Base-by-base conservation (phyloP, 2,888 invertebrate species). In the Macropis europaea region DNA sequence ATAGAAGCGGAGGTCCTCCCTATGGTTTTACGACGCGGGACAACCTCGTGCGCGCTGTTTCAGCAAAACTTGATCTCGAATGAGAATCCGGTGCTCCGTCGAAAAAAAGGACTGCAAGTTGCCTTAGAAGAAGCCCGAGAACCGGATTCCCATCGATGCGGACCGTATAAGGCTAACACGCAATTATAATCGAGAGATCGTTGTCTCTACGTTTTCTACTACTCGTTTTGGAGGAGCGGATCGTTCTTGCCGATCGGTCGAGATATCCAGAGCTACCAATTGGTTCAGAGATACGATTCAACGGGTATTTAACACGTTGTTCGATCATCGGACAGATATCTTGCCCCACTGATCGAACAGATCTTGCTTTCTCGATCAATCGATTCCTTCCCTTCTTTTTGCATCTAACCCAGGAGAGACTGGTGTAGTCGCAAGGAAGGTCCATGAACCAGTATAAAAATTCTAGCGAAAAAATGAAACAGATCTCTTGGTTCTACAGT, bases 61-160 rank as follows among this genome's bases (percentile, higher is more conserved):
- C 36, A 7, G 50, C 52, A 30, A 48, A 75, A 63, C 62, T 59
- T n/a, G 68, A 76, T 76, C 60, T 26, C 22, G 59, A 36, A 30
- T 54, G 54, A 73, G 71, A 74, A 79, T 74, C 61, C 77, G 36
- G 38, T 32, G 52, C 45, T 32, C 34, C n/a, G n/a, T n/a, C n/a
- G n/a, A n/a, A n/a, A n/a, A n/a, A n/a, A n/a, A n/a, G n/a, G n/a
- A n/a, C n/a, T n/a, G 40, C 48, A 57, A 52, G 40, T 47, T 22
- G 19, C 15, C 13, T 57, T 76, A 79, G 77, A 79, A 77, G 56
- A 56, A 53, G 17, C 24, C 13, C 50, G 57, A 48, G 70, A 79
- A 79, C 79, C 73, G 79, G 79, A 79, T 79, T 69, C 50, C 30
- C 68, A 72, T 63, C 63, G 69, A 40, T 28, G 17, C 61, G 47